Base-by-base conservation (phyloP, 2,113 vertebrate species). In the Herpetotheres cachinnans region DNA sequence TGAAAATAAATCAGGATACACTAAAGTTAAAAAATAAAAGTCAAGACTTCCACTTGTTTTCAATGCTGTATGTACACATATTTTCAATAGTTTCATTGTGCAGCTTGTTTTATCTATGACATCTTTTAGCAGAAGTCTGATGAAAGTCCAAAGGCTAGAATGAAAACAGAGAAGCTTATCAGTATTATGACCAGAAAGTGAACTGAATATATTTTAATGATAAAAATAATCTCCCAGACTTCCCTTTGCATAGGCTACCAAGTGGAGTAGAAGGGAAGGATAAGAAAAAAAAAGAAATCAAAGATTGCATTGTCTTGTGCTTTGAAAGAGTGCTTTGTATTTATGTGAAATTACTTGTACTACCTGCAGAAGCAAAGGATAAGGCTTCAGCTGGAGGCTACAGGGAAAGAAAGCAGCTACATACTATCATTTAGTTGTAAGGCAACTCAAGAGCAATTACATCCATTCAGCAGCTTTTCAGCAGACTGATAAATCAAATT, bases 191-290 rank as follows among this genome's bases (percentile, higher is more conserved):
- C 21, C 21, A 86, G 34, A 87, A 90, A 78, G 12, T 13, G 26
- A 90, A 38, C 4, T 25, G 50, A 89, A 66, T 22, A 42, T 6
- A 38, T 89, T 89, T 92, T 42, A 81, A 80, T 17, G 18, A 82
- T 16, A 93, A 87, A 79, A 67, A 34, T 30, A 76, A 69, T 55
- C 32, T 76, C 18, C 42, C 36, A 58, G 11, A 88, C 10, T 54
- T 78, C 62, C 36, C 15, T 25, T 83, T 2, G 1, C 30, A 36
- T 8, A 61, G 18, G 2, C 42, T 77, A 71, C 11, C 2, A 11
- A 50, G 5, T 6, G 2, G 5, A 3, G 10, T 16, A 46, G 16
- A 56, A 61, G 6, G 3, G 5, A 3, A 2, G 5, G 4, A 9
- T 32, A 50, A 63, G 40, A 27, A 70, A 82, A 66, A 82, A 66